Conservation (phyloP, 2,888 invertebrate genomes). For the Xestia rhomboidea region DNA sequence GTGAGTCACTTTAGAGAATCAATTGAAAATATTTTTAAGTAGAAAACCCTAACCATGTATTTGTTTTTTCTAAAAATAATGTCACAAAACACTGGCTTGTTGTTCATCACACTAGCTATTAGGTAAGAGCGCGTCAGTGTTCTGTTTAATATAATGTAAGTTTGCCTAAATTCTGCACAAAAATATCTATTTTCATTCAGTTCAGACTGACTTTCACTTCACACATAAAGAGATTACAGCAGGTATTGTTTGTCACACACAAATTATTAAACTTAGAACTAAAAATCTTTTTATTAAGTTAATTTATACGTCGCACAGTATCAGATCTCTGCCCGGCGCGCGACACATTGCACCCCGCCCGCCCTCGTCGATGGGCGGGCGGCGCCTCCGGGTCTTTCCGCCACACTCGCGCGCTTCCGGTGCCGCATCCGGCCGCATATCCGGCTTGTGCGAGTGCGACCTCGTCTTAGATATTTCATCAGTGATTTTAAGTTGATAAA, state of each 20-base stretch:
- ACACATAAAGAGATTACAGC: not conserved
- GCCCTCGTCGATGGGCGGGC: constrained; percentile 49
- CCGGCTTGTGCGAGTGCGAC: constrained; percentile 69
- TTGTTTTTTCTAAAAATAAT: not conserved
- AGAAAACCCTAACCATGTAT: not conserved
- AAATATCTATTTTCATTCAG: not conserved
- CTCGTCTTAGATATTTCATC: constrained; percentile 5
- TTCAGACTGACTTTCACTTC: not conserved
- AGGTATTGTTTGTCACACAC: not conserved
- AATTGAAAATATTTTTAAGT: not conserved
- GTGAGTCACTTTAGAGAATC: not conserved
- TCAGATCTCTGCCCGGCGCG: not conserved
- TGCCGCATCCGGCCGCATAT: constrained; percentile 84
- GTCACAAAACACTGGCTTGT: not conserved
- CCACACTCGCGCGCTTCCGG: constrained; percentile 84
- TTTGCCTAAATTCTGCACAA: not conserved
- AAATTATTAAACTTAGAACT: not conserved
- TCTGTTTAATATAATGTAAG: not conserved
- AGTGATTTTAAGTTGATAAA: not conserved
- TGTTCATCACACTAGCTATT: not conserved
- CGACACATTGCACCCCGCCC: constrained; percentile 53
- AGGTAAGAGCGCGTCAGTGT: not conserved
- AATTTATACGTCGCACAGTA: constrained; percentile 6
- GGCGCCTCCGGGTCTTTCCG: constrained; percentile 61
- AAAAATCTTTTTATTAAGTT: not conserved